phyloP scores from a whole-genome alignment of 2,888 invertebrate genomes.

The Cephonodes hylas region DNA sequence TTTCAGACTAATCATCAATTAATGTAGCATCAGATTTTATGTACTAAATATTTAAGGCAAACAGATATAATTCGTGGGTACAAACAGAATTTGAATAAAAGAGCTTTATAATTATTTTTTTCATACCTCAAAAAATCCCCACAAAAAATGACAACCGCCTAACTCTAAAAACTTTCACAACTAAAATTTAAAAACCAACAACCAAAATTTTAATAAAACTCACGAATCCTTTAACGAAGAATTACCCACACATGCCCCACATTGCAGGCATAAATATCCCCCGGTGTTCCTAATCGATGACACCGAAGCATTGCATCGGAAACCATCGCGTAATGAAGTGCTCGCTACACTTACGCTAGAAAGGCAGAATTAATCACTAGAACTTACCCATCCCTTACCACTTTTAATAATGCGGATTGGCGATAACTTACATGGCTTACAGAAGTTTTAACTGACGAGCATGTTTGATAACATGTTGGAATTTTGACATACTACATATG shows the following conservation, averaged over 20 bases:
- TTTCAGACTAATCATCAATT: too few relatives aligned
- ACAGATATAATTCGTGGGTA: too few relatives aligned
- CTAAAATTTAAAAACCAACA: not conserved
- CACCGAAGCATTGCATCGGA: constrained; percentile 22
- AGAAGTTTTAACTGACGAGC: not conserved
- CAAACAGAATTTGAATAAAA: too few relatives aligned
- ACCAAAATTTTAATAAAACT: not conserved
- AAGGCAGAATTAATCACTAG: constrained; percentile 35
- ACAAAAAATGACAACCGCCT: too few relatives aligned
- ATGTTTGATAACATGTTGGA: not conserved
- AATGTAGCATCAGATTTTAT: too few relatives aligned
- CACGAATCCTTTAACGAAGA: not conserved
- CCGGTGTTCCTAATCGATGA: constrained; percentile 18
- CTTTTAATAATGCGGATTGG: constrained; percentile 55
- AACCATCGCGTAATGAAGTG: constrained; percentile 28
- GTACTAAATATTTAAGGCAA: too few relatives aligned
- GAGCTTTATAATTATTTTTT: too few relatives aligned
- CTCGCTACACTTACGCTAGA: constrained; percentile 26
- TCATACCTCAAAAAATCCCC: too few relatives aligned
- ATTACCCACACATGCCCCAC: not conserved
- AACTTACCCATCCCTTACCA: constrained; percentile 29
- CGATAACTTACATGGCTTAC: constrained; percentile 35
- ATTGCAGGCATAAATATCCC: not conserved
- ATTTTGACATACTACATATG: too few relatives aligned
- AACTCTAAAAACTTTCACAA: too few relatives aligned